Evolutionary conservation across 2,113 vertebrate genomes (phyloP).

Genomic region (Charina bottae): DNA sequence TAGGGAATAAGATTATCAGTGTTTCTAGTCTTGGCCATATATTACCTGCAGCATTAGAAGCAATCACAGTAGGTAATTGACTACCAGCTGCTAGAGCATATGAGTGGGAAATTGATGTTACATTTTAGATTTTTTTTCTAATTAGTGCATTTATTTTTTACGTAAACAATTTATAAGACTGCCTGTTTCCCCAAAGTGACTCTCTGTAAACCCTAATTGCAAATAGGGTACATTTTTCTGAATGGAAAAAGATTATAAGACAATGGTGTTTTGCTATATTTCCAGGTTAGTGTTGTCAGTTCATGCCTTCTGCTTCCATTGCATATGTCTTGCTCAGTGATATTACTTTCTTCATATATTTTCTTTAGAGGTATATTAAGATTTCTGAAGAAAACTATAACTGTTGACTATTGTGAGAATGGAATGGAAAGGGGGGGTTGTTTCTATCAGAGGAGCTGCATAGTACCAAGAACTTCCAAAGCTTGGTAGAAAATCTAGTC

Average conservation of each 20-base stretch:
- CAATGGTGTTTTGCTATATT: background rate
- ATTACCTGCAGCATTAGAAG: background rate
- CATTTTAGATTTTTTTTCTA: background rate
- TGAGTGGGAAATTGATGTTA: background rate
- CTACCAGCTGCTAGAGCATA: background rate
- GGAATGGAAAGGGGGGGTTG: background rate
- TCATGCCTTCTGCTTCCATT: background rate
- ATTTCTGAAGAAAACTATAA: too few relatives aligned
- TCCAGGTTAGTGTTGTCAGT: background rate
- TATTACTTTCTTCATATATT: background rate
- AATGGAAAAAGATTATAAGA: background rate
- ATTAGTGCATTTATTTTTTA: background rate
- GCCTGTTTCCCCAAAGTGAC: background rate
- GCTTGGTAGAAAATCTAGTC: background rate
- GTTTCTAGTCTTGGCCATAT: background rate
- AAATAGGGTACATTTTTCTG: background rate
- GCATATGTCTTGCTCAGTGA: background rate
- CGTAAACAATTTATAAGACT: background rate
- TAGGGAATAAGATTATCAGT: background rate
- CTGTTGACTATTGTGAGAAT: background rate
- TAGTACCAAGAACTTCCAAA: background rate
- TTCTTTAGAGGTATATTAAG: background rate
- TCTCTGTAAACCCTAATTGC: background rate
- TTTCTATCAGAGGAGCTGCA: background rate
- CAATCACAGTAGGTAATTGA: background rate